Percentiles rank a stretch among this genome's conserved stretches.
These are phyloP conservation scores for Megalops cyprinoides DNA, from an alignment of 2,797 vertebrate genomes.

Conservation along the genomic window DNA sequence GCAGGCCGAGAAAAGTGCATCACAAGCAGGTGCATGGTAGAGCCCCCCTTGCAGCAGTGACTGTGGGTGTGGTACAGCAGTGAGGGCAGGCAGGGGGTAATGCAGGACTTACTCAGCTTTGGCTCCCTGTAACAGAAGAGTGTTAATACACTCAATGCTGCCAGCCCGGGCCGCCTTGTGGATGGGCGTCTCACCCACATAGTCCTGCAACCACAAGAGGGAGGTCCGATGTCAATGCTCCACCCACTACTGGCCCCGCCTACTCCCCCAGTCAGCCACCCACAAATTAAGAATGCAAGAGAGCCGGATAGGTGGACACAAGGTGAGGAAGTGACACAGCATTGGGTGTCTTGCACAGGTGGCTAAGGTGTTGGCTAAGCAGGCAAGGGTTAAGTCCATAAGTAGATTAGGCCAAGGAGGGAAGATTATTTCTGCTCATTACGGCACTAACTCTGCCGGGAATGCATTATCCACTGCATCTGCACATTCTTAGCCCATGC, in stretches of 20 bases:
- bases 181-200: conserved; percentile 92
- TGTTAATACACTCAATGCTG: conserved; percentile 91
- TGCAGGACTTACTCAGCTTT: conserved; percentile 87
- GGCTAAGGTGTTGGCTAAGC: background rate
- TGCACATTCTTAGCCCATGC: background rate
- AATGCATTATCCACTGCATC: background rate
- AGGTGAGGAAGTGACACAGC: background rate
- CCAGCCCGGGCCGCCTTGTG: conserved; percentile 96
- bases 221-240: background rate
- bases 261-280: no score
- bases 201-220: conserved; percentile 81
- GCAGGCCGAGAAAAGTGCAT: conserved; percentile 3
- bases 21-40: conserved; percentile 57
- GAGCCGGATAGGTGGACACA: no score
- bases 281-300: no score
- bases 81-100: conserved; percentile 46
- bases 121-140: conserved; percentile 88
- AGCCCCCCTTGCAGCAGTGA: conserved; percentile 39
- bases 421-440: background rate
- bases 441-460: background rate
- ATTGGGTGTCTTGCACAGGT: background rate
- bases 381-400: background rate
- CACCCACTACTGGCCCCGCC: no score
- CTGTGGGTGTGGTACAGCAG: conserved; percentile 25
- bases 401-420: background rate